Base-by-base conservation (phyloP, 2,113 vertebrate species). In the Mus spicilegus region DNA sequence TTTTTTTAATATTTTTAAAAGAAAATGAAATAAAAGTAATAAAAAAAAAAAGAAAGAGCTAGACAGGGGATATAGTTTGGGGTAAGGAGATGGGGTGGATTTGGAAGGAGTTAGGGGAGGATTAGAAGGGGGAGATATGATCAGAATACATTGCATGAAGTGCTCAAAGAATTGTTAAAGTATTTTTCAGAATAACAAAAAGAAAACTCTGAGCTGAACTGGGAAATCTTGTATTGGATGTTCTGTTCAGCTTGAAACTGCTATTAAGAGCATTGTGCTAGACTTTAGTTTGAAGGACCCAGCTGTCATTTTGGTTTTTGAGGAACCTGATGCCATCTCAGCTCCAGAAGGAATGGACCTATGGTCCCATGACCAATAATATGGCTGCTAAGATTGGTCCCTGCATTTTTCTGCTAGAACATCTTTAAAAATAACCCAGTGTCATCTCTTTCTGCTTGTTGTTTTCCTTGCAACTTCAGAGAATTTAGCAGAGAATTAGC, bases 391-490 rank as follows among this genome's bases (percentile, higher is more conserved):
- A 65, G n/a, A 85, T 61, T 46, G 33, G n/a, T 87, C n/a, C 33
- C n/a, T 46, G 11, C 46, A 24, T 11, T 77, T 77, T 49, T 88
- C 72, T 76, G 22, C 51, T 76, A 80, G 16, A 19, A 5, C 30
- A 81, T 85, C 26, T 33, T 95, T 87, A 19, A 39, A 49, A 49
- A 58, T 81, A 87, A 87, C 8, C 46, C 12, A 56, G 22, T 42
- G 46, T 8, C 42, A 16, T 63, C 33, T 78, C 28, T 93, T 49
- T 61, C 46, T 76, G 36, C 1, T 91, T 91, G n/a, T 12, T 85
- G 86, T 94, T 93, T 93, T 39, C 65, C 65, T 95, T 94, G 69
- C 28, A 91, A 58, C 6, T 30, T 89, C 81, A 90, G 70, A 90
- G 67, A 89, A 36, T 19, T 92, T 72, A 93, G 30, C 30, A 93